Conservation (phyloP, 1,140 invertebrate species). For the Drosophila bocki region DNA sequence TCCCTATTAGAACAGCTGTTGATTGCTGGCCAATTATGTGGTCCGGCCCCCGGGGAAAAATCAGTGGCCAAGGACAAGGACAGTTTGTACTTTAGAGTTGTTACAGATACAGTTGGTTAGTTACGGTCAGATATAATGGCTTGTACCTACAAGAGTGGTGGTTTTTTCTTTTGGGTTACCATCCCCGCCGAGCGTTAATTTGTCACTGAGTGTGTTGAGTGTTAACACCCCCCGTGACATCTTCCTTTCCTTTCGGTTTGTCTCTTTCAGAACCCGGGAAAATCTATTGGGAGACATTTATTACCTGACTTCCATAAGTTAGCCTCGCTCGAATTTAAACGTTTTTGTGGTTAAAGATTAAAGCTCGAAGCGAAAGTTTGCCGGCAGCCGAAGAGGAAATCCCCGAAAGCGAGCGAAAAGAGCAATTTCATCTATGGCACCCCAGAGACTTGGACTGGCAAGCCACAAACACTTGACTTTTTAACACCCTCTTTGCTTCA, state of each 20-base stretch:
- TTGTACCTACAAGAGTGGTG: slow-evolving; percentile 36
- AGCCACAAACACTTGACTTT: slow-evolving; percentile 64
- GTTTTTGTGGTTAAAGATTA: slow-evolving; percentile 53
- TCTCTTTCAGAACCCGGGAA: slow-evolving; percentile 23
- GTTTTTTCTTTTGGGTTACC: slow-evolving; percentile 24
- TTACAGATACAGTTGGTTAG: slow-evolving; percentile 53
- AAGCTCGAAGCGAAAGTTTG: slow-evolving; percentile 61
- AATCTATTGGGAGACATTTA: slow-evolving; percentile 77
- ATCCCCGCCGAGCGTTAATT: slow-evolving; percentile 67
- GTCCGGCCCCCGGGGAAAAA: slow-evolving; percentile 69
- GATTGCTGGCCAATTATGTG: slow-evolving; percentile 68
- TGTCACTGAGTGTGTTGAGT: slow-evolving; percentile 56
- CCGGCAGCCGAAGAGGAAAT: neutral
- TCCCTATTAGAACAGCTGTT: slow-evolving; percentile 61
- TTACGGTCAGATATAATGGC: slow-evolving; percentile 42
- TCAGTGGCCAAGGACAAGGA: slow-evolving; percentile 60
- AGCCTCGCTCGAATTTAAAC: slow-evolving; percentile 56
- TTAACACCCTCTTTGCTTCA: slow-evolving; percentile 58
- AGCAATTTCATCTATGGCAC: slow-evolving; percentile 73
- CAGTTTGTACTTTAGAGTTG: slow-evolving; percentile 6
- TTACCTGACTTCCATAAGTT: slow-evolving; percentile 52
- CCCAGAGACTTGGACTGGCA: slow-evolving; percentile 40
- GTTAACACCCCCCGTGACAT: slow-evolving; percentile 38
- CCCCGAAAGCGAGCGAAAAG: slow-evolving; percentile 28
- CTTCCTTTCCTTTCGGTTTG: slow-evolving; percentile 29